Evolutionary conservation across 1,140 invertebrate species (phyloP), one percentile per base, ranked within the genome.

Genomic region (Dendroctonus valens): DNA sequence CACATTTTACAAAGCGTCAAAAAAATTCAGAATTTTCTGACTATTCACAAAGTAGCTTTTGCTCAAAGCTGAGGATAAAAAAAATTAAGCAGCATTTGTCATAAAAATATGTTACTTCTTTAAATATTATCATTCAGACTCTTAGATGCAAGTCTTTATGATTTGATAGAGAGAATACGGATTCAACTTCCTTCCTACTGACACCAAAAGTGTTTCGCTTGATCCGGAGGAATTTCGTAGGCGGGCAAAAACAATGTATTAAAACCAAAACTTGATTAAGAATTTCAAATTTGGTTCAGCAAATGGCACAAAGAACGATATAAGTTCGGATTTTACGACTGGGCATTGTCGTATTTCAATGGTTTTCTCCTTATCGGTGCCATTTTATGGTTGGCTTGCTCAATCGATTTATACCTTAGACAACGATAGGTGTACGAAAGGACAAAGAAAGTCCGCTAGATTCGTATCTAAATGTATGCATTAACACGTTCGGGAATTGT

Each of bases 391-490:
- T 65, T 54, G 60, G 51, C 51, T 54, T 59, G 55, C 53, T 58
- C 63, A 65, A 65, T 65, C 63, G 63, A 65, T 65, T 65, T 65
- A 65, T 65, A 58, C 63, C 44, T 49, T 46, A 65, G 48, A 65
- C 63, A 51, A 58, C 42, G 63, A 59, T 65, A 65, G 63, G 63
- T 65, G 63, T 65, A 65, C 11, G 55, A 59, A 65, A 65, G 63
- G 54, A 65, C 55, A 65, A 64, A 54, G 61, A 67, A 67, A 67
- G 58, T 59, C 49, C 46, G 14, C 51, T 14, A 60, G 65, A 67
- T 67, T 67, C 50, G 50, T 60, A 67, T 67, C 65, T 67, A 60
- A 67, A 67, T 61, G 49, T 67, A 67, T 67, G 58, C 65, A 49
- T 54, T 67, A 59, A 67, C 65, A 67, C 65, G 65, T 60, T 67